A percentile compares a stretch with the other conserved stretches of the same genome.
Conservation (phyloP, 2,113 vertebrate genomes). For the Coturnix japonica region DNA sequence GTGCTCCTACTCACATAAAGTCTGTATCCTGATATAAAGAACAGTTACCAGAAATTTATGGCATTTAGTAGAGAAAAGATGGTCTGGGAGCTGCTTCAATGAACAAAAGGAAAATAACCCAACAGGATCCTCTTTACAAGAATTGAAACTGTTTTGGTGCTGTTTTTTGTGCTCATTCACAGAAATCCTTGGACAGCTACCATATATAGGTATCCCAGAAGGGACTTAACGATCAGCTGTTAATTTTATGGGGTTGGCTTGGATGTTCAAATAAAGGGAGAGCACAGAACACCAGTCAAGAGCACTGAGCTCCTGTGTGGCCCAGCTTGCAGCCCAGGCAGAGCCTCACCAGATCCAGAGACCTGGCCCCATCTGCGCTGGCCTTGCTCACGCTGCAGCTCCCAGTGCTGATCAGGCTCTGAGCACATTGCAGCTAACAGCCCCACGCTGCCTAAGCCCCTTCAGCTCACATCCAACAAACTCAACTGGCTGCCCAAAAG, state of each 20-base stretch:
- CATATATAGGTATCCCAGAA: neutral
- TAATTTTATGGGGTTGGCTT: neutral
- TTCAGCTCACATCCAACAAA: neutral
- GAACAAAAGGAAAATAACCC: slow-evolving; percentile 21
- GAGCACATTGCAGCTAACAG: neutral
- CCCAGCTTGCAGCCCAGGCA: neutral
- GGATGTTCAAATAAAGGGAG: neutral
- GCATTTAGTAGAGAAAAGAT: neutral
- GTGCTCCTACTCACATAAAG: neutral
- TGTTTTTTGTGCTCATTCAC: neutral
- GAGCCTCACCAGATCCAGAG: neutral
- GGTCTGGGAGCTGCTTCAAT: neutral
- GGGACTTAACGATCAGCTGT: neutral
- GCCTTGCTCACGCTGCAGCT: neutral
- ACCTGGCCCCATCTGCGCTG: neutral
- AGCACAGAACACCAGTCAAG: neutral
- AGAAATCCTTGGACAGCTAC: neutral
- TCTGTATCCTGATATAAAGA: neutral
- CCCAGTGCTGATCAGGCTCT: neutral
- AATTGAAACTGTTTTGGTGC: neutral
- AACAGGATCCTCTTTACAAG: neutral
- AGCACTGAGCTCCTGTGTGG: neutral
- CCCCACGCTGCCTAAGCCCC: rapidly evolving
- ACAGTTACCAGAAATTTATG: slow-evolving; percentile 11
- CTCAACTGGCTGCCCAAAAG: rapidly evolving